Conservation (phyloP, 2,888 invertebrate species). For the Gastracanthus pulcherrimus region DNA sequence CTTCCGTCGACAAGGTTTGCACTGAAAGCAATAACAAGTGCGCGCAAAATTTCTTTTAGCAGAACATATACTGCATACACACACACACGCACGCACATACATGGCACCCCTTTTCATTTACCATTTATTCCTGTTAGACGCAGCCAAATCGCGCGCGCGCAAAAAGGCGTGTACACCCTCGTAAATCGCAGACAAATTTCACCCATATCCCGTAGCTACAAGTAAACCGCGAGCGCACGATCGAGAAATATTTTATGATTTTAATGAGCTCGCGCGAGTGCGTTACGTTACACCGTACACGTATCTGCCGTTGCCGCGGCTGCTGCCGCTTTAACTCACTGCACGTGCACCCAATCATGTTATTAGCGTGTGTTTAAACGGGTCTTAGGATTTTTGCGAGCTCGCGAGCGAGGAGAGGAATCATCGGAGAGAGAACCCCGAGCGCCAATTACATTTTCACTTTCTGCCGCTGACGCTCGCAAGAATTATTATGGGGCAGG, state of each 20-base stretch:
- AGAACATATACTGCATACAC: too few relatives aligned
- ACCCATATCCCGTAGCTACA: not conserved
- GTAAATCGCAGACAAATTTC: constrained; percentile 19
- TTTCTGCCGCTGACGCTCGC: not conserved
- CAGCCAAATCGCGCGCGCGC: not conserved
- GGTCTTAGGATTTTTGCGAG: too few relatives aligned
- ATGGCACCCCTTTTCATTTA: too few relatives aligned
- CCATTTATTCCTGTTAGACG: too few relatives aligned
- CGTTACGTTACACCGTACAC: not conserved
- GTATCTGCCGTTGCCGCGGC: not conserved
- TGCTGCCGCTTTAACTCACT: not conserved
- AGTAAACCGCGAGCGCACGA: not conserved
- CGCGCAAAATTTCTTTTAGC: too few relatives aligned
- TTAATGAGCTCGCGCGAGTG: constrained; percentile 19
- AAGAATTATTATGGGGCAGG: not conserved
- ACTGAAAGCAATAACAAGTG: too few relatives aligned
- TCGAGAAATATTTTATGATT: constrained; percentile 42
- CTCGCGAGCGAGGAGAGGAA: not conserved
- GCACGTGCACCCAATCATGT: constrained; percentile 13
- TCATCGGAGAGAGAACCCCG: too few relatives aligned
- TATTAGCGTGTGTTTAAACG: constrained; percentile 20
- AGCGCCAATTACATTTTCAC: constrained; percentile 7
- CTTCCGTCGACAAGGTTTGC: not conserved
- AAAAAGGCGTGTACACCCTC: not conserved
- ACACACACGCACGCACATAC: too few relatives aligned